Evolutionary conservation across 2,113 vertebrate species (phyloP), one percentile per base, ranked within the genome.

Genomic region (Rhabdornis inornatus): DNA sequence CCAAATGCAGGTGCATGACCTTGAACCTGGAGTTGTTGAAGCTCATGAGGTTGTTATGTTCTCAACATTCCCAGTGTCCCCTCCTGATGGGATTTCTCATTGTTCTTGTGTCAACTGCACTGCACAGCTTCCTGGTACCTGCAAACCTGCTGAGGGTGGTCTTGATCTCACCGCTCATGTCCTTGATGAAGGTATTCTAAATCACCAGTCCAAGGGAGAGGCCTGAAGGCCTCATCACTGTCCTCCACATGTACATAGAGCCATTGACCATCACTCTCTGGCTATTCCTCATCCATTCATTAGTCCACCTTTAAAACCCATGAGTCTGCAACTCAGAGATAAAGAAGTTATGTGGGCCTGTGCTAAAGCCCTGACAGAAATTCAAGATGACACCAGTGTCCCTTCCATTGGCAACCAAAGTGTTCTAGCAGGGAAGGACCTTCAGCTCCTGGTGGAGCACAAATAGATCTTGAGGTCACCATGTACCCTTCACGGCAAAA

Each of bases 401-500:
- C 21, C 4, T 45, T 63, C 9, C 27, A 22, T 53, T 17, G 39
- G 17, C 7, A 39, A 7, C 7, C 27, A 72, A 52, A 31, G 17
- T 1, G 2, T 27, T 53, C 3, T 0, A 31, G 3, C 5, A 44
- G 13, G 27, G 27, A 44, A 45, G 33, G 21, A 13, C 33, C 4
- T 27, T 31, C 3, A 37, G 2, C 2, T 53, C 11, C 33, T 37
- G 33, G 3, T 9, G 16, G 47, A 14, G 33, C 17, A 27, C 17
- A 21, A 56, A 4, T 22, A 39, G 13, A 37, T 37, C 16, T 11
- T 16, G 37, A 16, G 13, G 2, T 44, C 10, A 9, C 20, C 31
- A 3, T 20, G 12, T 8, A 7, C 3, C 1, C 19, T 44, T 35
- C 50, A 52, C 0, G 0, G 5, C 7, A 10, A 37, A 42, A 37